Conservation (phyloP, 1,140 invertebrate genomes). For the Aethina tumida region DNA sequence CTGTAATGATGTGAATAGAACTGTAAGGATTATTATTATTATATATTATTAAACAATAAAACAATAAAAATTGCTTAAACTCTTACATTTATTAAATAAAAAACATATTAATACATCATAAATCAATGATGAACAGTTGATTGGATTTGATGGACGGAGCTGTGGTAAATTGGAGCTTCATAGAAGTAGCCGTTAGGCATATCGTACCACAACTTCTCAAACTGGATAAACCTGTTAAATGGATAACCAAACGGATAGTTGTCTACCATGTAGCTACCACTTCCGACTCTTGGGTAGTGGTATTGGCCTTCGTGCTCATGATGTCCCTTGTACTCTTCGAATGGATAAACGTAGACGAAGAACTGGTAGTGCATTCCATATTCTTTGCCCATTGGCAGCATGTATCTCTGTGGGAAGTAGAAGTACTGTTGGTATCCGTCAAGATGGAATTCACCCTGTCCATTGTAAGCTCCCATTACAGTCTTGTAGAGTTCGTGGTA, state of each 20-base stretch:
- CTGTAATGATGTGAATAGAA: too few relatives aligned
- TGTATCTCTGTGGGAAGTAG: conserved; percentile 19
- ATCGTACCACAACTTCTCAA: conserved; percentile 32
- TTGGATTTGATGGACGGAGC: too few relatives aligned
- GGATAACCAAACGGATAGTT: conserved; percentile 35
- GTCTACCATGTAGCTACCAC: conserved; percentile 28
- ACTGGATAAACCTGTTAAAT: conserved; percentile 36
- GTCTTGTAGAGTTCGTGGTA: conserved; percentile 47
- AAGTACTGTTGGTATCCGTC: conserved; percentile 42
- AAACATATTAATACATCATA: too few relatives aligned
- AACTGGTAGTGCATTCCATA: neutral
- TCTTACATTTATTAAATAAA: too few relatives aligned
- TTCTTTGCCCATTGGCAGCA: neutral
- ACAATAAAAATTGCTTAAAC: too few relatives aligned
- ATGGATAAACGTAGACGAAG: neutral
- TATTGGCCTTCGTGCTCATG: conserved; percentile 14
- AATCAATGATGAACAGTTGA: too few relatives aligned
- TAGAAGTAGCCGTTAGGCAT: conserved; percentile 38
- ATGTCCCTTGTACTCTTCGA: conserved; percentile 8
- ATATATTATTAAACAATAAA: too few relatives aligned
- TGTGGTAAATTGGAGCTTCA: conserved; percentile 41
- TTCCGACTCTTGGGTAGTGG: conserved; percentile 35
- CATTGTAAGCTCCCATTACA: conserved; percentile 43
- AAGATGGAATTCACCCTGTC: conserved; percentile 38
- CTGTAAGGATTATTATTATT: too few relatives aligned